A percentile compares a stretch with the other conserved stretches of the same genome.
Conservation (phyloP, 2,888 invertebrate genomes). For the Pyrochroa serraticornis region DNA sequence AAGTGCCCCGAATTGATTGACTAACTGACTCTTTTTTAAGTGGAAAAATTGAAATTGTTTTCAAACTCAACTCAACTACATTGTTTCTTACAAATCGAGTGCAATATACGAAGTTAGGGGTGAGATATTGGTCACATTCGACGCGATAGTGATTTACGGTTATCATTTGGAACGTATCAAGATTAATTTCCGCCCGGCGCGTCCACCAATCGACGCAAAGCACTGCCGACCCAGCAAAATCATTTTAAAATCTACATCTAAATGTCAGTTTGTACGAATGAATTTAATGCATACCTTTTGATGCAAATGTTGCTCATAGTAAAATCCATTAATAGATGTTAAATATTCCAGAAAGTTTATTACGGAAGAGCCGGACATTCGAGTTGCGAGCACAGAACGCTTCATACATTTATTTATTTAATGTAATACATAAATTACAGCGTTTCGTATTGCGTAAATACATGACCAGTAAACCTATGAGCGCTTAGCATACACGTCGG, state of each 20-base stretch:
- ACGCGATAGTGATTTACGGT: conserved; percentile 34
- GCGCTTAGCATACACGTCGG: conserved; percentile 48
- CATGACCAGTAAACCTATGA: conserved; percentile 39
- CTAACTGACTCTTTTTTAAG: conserved; percentile 49
- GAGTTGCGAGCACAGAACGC: conserved; percentile 36
- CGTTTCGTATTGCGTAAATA: conserved; percentile 48
- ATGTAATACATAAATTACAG: conserved; percentile 54
- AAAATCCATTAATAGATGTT: conserved; percentile 49
- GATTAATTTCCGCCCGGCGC: conserved; percentile 34
- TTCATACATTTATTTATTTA: conserved; percentile 53
- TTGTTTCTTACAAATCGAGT: conserved; percentile 36
- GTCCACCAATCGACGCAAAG: conserved; percentile 29
- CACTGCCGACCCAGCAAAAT: conserved; percentile 29
- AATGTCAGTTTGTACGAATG: conserved; percentile 31
- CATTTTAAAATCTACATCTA: conserved; percentile 34
- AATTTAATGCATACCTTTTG: conserved; percentile 43
- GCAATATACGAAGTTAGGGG: conserved; percentile 28
- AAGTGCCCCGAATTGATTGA: conserved; percentile 54
- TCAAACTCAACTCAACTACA: conserved; percentile 38
- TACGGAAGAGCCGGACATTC: conserved; percentile 41
- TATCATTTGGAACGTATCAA: conserved; percentile 36
- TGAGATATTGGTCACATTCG: conserved; percentile 36
- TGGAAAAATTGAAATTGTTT: conserved; percentile 49
- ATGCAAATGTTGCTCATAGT: conserved; percentile 41
- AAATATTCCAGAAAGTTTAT: conserved; percentile 52